These are phyloP conservation scores for Phortica magna DNA, from an alignment of 2,888 invertebrate species.

Conservation along the genomic window DNA sequence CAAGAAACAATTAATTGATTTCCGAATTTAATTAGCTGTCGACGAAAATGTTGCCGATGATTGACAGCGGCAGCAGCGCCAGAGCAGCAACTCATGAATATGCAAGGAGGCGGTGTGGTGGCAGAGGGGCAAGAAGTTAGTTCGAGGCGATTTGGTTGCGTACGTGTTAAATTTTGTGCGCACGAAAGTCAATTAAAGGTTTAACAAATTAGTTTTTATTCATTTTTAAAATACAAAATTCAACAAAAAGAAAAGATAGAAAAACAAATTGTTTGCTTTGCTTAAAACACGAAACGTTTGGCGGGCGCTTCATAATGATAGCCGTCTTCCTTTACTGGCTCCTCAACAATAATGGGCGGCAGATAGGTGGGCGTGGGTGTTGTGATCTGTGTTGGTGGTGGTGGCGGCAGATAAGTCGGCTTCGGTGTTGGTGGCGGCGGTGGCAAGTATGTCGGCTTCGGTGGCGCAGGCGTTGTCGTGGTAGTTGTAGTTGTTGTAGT, in stretches of 20 bases:
- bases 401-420: too few species aligned
- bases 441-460: slow-evolving; percentile 49
- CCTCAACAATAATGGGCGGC: slow-evolving; percentile 56
- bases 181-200: slow-evolving; percentile 40
- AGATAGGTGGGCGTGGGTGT: slow-evolving; percentile 46
- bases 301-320: slow-evolving; percentile 61
- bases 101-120: slow-evolving; percentile 44
- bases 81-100: slow-evolving; percentile 56
- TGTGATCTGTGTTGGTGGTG: slow-evolving; percentile 41
- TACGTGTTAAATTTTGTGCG: background rate
- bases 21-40: slow-evolving; percentile 52
- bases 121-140: background rate
- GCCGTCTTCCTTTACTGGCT: slow-evolving; percentile 50
- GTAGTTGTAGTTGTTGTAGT: slow-evolving; percentile 46
- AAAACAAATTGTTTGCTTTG: slow-evolving; percentile 8
- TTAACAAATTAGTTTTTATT: slow-evolving; percentile 50
- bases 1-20: slow-evolving; percentile 53
- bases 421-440: slow-evolving; percentile 41
- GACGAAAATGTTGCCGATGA: slow-evolving; percentile 34
- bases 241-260: background rate
- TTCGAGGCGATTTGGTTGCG: background rate
- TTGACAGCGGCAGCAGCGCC: background rate
- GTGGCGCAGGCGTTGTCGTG: slow-evolving; percentile 52
- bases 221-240: background rate
- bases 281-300: slow-evolving; percentile 58